Evolutionary conservation across 2,797 vertebrate genomes (phyloP), one percentile per base, ranked within the genome.

Genomic region (Lophotriccus pileatus): DNA sequence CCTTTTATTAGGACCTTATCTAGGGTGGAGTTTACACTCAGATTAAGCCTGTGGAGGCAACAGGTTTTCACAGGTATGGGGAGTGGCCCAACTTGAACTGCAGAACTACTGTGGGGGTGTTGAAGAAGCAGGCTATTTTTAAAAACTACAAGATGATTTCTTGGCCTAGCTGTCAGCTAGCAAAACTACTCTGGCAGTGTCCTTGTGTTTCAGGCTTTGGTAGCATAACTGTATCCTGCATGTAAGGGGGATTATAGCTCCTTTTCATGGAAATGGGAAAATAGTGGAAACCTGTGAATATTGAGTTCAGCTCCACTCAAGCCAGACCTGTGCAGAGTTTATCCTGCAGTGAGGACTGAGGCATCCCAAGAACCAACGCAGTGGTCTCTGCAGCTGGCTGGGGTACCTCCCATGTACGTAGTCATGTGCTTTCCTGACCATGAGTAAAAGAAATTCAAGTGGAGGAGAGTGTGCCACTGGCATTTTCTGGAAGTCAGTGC

Each of bases 1-100:
- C 60, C 72, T 87, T 86, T 93, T 90, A 47, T 59, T 62, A 32
- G 62, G 32, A 41, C 32, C 90, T 96, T 95, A 91, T 94, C 94
- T 93, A 0, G 0, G 74, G 11, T 86, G 66, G 80, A 82, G 59
- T 84, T 95, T 84, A 75, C 46, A 44, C 55, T 84, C n/a, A 44
- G 76, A 88, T 95, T 90, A 93, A 90, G 39, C 36, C 47, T 79
- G 10, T 49, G 73, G 67, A 72, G 62, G 23, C 73, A 76, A 37
- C 83, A 88, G 73, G 87, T 93, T 94, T 94, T 91, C 4, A 7
- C 55, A 86, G 83, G 87, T 93, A 37, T 59, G 69, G 55, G 89
- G 94, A 91, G 90, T 66, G 91, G 90, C 89, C 30, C 52, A 59
- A 3, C 59, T 81, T 77, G 66, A 87, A 46, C 80, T 76, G 55